Base-by-base conservation (phyloP, 1,140 invertebrate species). In the Helicoverpa zea region DNA sequence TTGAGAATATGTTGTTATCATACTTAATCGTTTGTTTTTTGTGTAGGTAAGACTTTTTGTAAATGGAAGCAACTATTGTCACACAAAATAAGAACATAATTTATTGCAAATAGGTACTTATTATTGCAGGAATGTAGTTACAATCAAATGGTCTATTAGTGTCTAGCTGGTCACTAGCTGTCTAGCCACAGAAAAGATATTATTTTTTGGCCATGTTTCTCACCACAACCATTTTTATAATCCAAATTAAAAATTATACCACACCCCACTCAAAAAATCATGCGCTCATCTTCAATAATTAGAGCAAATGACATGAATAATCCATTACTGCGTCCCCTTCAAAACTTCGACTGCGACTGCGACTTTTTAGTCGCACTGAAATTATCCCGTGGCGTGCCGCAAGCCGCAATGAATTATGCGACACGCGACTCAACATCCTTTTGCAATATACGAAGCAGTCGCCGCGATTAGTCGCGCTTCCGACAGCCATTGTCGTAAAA, bases 371-470 rank as follows among this genome's bases (percentile, higher is more conserved):
- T 79, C 66, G 64, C 23, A 30, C 49, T 18, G 23, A 52, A 49
- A 72, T 54, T 72, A 54, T 72, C 68, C 68, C 68, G 68, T 64
- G 73, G 78, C 49, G 47, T 58, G 64, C 68, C 75, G 16, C 63
- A 58, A 54, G 66, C 73, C 74, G 54, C 70, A 35, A 77, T 86
- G 78, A 80, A 78, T 85, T 77, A 85, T 61, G 12, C 58, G 83
- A 16, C 87, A 88, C 87, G 87, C 80, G 87, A 23, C 81, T 47
- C 76, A 29, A 88, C 86, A 88, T 88, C 84, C 83, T 83, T 84
- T 81, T 79, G 77, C 86, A 86, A 86, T 88, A 86, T 84, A 82
- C 23, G 51, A 75, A 82, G 79, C 84, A 83, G 74, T 76, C 81
- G 84, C 83, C n/a, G 30, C 83, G 74, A 88, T 88, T 88, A 68